Conservation (phyloP, 2,888 invertebrate genomes). For the Carpatolechia fugitivella region DNA sequence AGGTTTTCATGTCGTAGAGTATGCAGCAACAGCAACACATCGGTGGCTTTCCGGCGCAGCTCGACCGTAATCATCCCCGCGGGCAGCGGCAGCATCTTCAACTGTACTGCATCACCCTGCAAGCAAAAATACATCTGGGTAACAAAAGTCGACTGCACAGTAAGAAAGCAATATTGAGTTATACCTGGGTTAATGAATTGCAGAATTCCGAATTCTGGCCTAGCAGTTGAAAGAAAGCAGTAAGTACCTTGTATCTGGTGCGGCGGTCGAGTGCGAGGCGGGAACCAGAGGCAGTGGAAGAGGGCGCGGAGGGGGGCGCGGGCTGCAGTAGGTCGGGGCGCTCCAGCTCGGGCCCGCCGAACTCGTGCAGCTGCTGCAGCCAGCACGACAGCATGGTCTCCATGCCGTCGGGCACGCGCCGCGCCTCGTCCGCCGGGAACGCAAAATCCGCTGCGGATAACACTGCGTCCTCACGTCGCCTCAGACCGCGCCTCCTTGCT, state of each 20-base stretch:
- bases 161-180: too few species aligned
- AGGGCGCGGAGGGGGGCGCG: slow-evolving; percentile 63
- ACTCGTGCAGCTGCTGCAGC: slow-evolving; percentile 90
- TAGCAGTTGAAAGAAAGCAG: too few species aligned
- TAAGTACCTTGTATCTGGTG: slow-evolving; percentile 88
- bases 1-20: slow-evolving; percentile 94
- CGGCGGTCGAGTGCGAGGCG: slow-evolving; percentile 81
- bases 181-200: too few species aligned
- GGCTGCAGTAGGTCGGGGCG: slow-evolving; percentile 87
- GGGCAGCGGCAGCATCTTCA: slow-evolving; percentile 85
- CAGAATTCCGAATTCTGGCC: too few species aligned
- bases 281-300: slow-evolving; percentile 73
- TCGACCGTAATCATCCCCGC: slow-evolving; percentile 75
- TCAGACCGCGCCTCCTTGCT: slow-evolving; percentile 35
- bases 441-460: slow-evolving; percentile 40
- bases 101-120: slow-evolving; percentile 95
- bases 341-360: slow-evolving; percentile 90
- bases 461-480: slow-evolving; percentile 39
- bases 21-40: slow-evolving; percentile 88
- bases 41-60: slow-evolving; percentile 89
- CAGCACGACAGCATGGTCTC: slow-evolving; percentile 92
- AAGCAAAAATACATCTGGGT: too few species aligned
- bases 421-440: slow-evolving; percentile 49
- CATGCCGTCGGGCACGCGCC: slow-evolving; percentile 83
- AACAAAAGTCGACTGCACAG: too few species aligned